phyloP scores from a whole-genome alignment of 2,888 invertebrate species.

The Mermis nigrescens region DNA sequence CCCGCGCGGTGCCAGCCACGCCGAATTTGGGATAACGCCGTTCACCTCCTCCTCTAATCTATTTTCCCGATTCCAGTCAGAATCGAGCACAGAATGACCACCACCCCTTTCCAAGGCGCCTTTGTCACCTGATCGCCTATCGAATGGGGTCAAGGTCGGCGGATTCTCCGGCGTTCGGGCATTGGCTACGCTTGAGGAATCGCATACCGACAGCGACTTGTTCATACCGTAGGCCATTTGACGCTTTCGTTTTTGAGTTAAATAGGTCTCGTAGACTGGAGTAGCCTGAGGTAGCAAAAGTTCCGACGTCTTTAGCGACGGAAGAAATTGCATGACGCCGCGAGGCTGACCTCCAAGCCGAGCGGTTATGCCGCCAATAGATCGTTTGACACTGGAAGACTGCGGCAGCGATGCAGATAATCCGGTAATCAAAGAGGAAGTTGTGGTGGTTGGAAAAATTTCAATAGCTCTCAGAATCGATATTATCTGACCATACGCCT shows the following conservation, averaged over 20 bases:
- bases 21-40: too few relatives aligned
- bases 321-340: constrained; percentile 29
- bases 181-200: too few relatives aligned
- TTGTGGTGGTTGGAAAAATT: too few relatives aligned
- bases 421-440: too few relatives aligned
- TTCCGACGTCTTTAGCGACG: constrained; percentile 19
- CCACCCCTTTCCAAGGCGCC: background rate
- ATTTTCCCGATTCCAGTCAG: too few relatives aligned
- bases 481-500: too few relatives aligned
- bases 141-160: background rate
- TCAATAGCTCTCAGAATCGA: too few relatives aligned
- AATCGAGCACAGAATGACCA: background rate
- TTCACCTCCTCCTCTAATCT: too few relatives aligned
- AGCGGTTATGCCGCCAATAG: constrained; percentile 21
- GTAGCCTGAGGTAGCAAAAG: background rate
- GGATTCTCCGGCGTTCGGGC: background rate
- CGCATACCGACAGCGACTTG: background rate
- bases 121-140: background rate
- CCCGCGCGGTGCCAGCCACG: too few relatives aligned
- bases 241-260: background rate
- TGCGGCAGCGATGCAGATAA: too few relatives aligned
- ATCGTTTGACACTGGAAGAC: too few relatives aligned
- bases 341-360: constrained; percentile 22
- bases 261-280: constrained; percentile 2
- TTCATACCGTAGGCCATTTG: background rate